Evolutionary conservation across 2,888 invertebrate species (phyloP).

Genomic region (Melolontha melolontha): DNA sequence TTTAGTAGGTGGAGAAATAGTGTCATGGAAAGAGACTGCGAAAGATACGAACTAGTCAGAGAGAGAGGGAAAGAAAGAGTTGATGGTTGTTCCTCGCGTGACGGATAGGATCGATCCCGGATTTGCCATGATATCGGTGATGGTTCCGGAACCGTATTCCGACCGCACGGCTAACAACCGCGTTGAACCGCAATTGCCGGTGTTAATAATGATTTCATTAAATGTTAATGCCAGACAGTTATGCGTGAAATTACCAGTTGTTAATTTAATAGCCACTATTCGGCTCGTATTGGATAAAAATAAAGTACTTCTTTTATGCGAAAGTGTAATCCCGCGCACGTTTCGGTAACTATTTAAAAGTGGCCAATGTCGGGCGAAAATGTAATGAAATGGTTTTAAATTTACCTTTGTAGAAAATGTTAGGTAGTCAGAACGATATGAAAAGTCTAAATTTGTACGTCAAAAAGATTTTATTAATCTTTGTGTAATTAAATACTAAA

Average conservation of each 20-base stretch:
- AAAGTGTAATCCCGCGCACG: neutral
- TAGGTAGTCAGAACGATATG: too few species aligned
- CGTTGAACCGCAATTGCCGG: constrained; percentile 41
- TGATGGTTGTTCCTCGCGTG: constrained; percentile 27
- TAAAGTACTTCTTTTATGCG: constrained; percentile 1
- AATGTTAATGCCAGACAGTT: constrained; percentile 39
- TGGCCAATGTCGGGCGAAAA: too few species aligned
- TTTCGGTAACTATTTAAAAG: too few species aligned
- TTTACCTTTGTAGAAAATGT: too few species aligned
- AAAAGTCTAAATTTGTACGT: too few species aligned
- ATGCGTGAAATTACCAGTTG: constrained; percentile 41
- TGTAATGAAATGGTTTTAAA: too few species aligned
- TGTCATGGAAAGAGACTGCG: neutral
- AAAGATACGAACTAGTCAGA: neutral
- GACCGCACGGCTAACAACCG: constrained; percentile 35
- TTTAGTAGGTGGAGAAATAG: neutral
- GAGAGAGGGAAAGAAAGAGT: neutral
- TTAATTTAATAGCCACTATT: constrained; percentile 41
- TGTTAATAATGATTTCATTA: constrained; percentile 42
- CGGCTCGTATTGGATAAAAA: constrained; percentile 17
- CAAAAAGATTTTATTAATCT: too few species aligned
- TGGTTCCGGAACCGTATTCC: constrained; percentile 38
- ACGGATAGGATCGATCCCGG: constrained; percentile 37
- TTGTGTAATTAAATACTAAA: too few species aligned
- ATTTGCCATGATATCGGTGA: constrained; percentile 39